A percentile compares a stretch with the other conserved stretches of the same genome.
Evolutionary conservation across 2,113 vertebrate genomes (phyloP).

Genomic region (Callocephalon fimbriatum): DNA sequence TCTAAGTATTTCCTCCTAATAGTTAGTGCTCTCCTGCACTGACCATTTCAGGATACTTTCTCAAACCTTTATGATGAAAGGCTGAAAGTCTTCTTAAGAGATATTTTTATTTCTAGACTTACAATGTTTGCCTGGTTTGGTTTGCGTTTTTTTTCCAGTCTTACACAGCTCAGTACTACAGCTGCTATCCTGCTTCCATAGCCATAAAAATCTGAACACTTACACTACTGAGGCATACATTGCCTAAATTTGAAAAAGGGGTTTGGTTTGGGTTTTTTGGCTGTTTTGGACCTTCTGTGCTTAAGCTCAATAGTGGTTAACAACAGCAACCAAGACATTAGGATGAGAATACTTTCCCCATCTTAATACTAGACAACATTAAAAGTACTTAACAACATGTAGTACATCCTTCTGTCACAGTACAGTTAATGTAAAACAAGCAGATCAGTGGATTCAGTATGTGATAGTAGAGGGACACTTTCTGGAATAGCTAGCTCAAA

Average conservation of each 20-base stretch:
- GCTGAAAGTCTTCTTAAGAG: background rate
- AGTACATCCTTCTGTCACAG: background rate
- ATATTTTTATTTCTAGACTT: background rate
- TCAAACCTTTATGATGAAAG: background rate
- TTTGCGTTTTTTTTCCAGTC: background rate
- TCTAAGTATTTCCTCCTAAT: background rate
- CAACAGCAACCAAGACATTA: background rate
- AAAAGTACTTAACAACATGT: background rate
- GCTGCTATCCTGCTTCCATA: background rate
- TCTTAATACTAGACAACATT: background rate
- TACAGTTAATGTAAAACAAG: background rate
- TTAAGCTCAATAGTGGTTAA: background rate
- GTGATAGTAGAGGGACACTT: background rate
- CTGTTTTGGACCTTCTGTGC: background rate
- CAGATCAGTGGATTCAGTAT: background rate
- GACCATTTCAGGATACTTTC: background rate
- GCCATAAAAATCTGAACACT: background rate
- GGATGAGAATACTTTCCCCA: background rate
- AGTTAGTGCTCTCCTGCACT: background rate
- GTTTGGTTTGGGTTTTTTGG: background rate
- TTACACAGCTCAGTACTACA: background rate
- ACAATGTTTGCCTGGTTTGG: background rate
- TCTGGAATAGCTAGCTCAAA: constrained; percentile 27
- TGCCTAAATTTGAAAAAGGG: background rate
- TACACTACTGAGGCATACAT: background rate